A percentile compares a stretch with the other conserved stretches of the same genome.
These are phyloP conservation scores for Arrhopalites spinosus DNA, from an alignment of 2,888 invertebrate species.

Conservation along the genomic window DNA sequence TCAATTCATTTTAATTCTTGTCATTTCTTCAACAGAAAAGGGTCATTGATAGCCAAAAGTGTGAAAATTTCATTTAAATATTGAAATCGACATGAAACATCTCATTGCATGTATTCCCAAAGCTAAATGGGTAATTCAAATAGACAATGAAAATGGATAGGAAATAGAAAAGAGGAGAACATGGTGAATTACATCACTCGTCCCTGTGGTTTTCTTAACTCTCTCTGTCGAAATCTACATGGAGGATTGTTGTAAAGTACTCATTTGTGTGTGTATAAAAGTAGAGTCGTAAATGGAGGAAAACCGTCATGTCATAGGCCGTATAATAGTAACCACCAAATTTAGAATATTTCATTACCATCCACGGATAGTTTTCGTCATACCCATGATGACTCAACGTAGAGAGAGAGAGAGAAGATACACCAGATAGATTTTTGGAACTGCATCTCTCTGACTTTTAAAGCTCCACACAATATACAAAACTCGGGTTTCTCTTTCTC, in stretches of 20 bases:
- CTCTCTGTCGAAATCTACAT: no score
- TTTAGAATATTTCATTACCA: conserved; percentile 3
- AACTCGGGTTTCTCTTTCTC: not conserved
- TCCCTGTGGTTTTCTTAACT: no score
- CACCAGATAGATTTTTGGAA: no score
- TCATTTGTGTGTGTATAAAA: conserved; percentile 9
- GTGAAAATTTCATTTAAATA: no score
- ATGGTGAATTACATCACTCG: no score
- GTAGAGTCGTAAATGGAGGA: conserved; percentile 6
- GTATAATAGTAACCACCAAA: conserved; percentile 2
- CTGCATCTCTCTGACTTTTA: not conserved
- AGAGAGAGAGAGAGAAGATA: no score
- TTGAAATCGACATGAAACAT: no score
- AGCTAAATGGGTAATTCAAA: not conserved
- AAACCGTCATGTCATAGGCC: not conserved
- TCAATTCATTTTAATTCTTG: no score
- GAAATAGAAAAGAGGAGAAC: not conserved
- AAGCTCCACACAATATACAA: not conserved
- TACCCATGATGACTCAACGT: not conserved
- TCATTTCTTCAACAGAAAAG: no score
- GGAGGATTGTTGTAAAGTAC: no score
- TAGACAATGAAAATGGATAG: not conserved
- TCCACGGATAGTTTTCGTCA: not conserved
- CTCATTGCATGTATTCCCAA: not conserved
- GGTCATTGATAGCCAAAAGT: no score